These are phyloP conservation scores for Ostrea denselamellosa DNA, from an alignment of 1,140 invertebrate species.

Conservation along the genomic window DNA sequence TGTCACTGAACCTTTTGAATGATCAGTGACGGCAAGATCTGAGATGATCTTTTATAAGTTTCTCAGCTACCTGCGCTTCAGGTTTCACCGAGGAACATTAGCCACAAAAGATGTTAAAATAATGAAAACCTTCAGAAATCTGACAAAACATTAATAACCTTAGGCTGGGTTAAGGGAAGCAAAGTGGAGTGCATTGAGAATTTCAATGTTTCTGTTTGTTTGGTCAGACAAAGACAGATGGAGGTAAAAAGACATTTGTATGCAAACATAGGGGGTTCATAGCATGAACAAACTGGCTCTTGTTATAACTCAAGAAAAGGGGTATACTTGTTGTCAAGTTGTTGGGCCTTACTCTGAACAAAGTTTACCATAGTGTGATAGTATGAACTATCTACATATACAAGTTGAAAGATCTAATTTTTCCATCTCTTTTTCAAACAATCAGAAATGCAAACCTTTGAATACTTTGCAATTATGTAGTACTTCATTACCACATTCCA, in stretches of 20 bases:
- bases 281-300: neutral
- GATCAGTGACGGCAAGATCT: constrained; percentile 10
- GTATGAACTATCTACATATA: neutral
- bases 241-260: constrained; percentile 20
- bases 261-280: constrained; percentile 21
- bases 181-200: neutral
- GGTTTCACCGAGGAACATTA: constrained; percentile 27
- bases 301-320: neutral
- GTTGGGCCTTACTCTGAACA: neutral
- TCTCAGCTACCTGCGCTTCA: constrained; percentile 26
- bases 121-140: constrained; percentile 33
- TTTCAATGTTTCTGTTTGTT: constrained; percentile 15
- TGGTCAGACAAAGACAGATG: constrained; percentile 27
- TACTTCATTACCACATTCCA: neutral
- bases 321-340: too few species aligned
- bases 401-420: neutral
- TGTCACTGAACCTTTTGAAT: constrained; percentile 21
- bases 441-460: neutral
- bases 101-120: constrained; percentile 35
- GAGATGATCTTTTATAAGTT: neutral
- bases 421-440: neutral
- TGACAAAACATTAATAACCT: constrained; percentile 36
- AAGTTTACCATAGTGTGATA: neutral
- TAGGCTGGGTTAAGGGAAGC: neutral
- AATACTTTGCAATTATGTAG: neutral